phyloP scores from a whole-genome alignment of 2,113 vertebrate genomes.

The Pseudopodoces humilis region DNA sequence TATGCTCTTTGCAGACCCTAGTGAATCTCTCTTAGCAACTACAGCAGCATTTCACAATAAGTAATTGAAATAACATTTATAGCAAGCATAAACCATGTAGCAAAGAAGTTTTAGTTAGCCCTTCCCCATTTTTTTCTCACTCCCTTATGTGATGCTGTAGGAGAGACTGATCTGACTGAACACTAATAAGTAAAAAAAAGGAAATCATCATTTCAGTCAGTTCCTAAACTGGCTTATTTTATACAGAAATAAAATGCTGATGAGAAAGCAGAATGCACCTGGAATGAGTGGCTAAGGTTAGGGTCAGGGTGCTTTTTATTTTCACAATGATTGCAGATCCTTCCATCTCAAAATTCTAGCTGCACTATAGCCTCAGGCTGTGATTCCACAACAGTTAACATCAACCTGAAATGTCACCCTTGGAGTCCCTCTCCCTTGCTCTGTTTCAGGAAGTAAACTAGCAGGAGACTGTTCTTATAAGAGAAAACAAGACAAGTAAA shows the following conservation, averaged over 20 bases:
- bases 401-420: conserved; percentile 10
- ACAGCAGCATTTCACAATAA: not conserved
- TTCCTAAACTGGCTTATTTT: not conserved
- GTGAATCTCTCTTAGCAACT: conserved; percentile 26
- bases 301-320: not conserved
- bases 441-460: not conserved
- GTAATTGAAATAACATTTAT: conserved; percentile 23
- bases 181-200: not conserved
- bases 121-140: not conserved
- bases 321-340: fast-evolving
- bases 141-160: not conserved
- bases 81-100: not conserved
- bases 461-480: not conserved
- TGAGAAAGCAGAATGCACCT: not conserved
- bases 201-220: not conserved
- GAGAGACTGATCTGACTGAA: not conserved
- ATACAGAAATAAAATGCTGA: not conserved
- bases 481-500: not conserved
- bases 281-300: not conserved
- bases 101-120: not conserved
- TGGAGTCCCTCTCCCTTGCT: not conserved
- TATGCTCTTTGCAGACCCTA: not conserved
- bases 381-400: conserved; percentile 1
- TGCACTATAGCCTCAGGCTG: not conserved
- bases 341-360: conserved; percentile 27